These are phyloP conservation scores for Andrena trimmerana DNA, from an alignment of 2,888 invertebrate species.

Conservation along the genomic window DNA sequence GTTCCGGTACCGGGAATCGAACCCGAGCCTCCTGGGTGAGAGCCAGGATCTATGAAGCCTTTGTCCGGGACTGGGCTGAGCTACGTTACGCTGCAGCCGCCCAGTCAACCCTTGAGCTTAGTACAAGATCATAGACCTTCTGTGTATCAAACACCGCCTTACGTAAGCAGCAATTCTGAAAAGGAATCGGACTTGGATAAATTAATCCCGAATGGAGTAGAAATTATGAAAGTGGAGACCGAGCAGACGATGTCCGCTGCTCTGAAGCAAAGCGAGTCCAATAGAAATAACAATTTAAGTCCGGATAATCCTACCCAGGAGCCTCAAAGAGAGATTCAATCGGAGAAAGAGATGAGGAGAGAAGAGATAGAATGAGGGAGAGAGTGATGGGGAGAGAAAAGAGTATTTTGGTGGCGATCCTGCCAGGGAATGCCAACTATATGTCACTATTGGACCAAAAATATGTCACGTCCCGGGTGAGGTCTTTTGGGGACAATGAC, in stretches of 20 bases:
- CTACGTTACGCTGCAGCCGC: constrained; percentile 82
- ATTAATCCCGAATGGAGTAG: constrained; percentile 80
- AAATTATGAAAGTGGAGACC: constrained; percentile 70
- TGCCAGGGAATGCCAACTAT: too few relatives aligned
- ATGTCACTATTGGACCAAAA: too few relatives aligned
- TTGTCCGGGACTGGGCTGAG: constrained; percentile 78
- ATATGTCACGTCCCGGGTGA: too few relatives aligned
- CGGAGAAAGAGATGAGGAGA: constrained; percentile 65
- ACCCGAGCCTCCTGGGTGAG: constrained; percentile 89
- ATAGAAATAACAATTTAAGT: constrained; percentile 80
- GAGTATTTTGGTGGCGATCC: too few relatives aligned
- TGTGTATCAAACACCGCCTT: constrained; percentile 78
- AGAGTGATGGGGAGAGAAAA: too few relatives aligned
- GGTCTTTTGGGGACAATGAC: too few relatives aligned
- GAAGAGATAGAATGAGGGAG: too few relatives aligned
- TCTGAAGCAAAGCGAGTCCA: constrained; percentile 75
- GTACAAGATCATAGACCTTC: constrained; percentile 84
- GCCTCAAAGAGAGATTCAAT: constrained; percentile 66
- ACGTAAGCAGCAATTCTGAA: constrained; percentile 73
- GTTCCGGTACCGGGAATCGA: constrained; percentile 88
- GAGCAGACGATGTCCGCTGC: constrained; percentile 70
- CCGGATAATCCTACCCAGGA: constrained; percentile 73
- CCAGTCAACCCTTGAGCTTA: constrained; percentile 82
- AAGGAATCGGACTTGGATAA: constrained; percentile 77
- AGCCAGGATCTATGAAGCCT: constrained; percentile 86